phyloP scores from a whole-genome alignment of 2,113 vertebrate species.

The Vombatus ursinus region DNA sequence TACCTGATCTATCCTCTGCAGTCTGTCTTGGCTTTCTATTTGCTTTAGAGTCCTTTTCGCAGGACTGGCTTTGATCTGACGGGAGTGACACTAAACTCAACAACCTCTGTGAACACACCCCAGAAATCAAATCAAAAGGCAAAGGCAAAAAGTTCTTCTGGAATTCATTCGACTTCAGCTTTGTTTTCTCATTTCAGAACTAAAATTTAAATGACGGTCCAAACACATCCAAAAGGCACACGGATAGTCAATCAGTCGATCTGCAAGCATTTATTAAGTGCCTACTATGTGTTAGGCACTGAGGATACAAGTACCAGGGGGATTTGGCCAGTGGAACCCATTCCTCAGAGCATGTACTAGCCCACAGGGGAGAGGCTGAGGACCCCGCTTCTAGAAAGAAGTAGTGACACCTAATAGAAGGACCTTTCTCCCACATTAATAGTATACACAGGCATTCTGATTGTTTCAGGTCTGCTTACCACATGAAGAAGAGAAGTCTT shows the following conservation, averaged over 20 bases:
- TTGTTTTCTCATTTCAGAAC: not conserved
- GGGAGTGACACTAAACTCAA: not conserved
- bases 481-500: not conserved
- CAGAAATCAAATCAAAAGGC: not conserved
- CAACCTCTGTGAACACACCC: not conserved
- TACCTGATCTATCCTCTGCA: not conserved
- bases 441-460: not conserved
- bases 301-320: not conserved
- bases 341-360: not conserved
- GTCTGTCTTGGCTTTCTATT: not conserved
- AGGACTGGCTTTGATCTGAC: not conserved
- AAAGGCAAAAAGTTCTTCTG: not conserved
- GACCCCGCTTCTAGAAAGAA: not conserved
- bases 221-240: not conserved
- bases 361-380: not conserved
- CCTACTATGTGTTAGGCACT: not conserved
- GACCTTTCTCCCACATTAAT: not conserved
- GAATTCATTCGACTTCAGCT: not conserved
- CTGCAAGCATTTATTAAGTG: not conserved
- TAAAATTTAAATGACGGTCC: not conserved
- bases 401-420: not conserved
- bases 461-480: not conserved
- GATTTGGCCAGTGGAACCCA: not conserved
- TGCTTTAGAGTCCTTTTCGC: not conserved
- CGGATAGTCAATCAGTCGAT: not conserved